phyloP scores from a whole-genome alignment of 2,888 invertebrate genomes.

The Ditula angustiorana region DNA sequence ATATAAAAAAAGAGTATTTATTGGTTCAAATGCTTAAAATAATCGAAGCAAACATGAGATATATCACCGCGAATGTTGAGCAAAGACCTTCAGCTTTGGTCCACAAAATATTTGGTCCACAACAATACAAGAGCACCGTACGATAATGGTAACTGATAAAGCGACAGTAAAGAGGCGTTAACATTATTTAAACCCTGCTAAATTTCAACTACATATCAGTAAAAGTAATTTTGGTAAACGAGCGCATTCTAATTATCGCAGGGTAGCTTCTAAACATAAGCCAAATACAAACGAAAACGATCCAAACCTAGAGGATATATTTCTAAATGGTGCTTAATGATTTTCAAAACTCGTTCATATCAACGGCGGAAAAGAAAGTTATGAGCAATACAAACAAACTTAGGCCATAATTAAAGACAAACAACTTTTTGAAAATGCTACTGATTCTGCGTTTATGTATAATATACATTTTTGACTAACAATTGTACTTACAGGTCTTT shows the following conservation, averaged over 20 bases:
- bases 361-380: background rate
- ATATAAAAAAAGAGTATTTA: slow-evolving; percentile 51
- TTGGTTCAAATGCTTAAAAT: slow-evolving; percentile 60
- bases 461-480: background rate
- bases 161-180: slow-evolving; percentile 60
- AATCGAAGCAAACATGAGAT: slow-evolving; percentile 49
- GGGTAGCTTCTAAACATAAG: background rate
- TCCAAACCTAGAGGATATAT: background rate
- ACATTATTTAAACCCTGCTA: slow-evolving; percentile 39
- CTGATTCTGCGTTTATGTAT: background rate
- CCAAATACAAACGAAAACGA: slow-evolving; percentile 7
- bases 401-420: background rate
- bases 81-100: slow-evolving; percentile 72
- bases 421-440: background rate
- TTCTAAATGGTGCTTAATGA: background rate
- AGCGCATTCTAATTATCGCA: background rate
- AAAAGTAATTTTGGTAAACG: slow-evolving; percentile 1
- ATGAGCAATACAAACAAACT: background rate
- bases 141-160: slow-evolving; percentile 62
- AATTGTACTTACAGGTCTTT: background rate
- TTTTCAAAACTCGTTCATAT: background rate
- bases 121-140: slow-evolving; percentile 46
- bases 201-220: slow-evolving; percentile 33
- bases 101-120: slow-evolving; percentile 52
- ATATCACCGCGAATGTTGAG: slow-evolving; percentile 52